Base-by-base conservation (phyloP, 2,113 vertebrate genomes). In the Pipa parva region DNA sequence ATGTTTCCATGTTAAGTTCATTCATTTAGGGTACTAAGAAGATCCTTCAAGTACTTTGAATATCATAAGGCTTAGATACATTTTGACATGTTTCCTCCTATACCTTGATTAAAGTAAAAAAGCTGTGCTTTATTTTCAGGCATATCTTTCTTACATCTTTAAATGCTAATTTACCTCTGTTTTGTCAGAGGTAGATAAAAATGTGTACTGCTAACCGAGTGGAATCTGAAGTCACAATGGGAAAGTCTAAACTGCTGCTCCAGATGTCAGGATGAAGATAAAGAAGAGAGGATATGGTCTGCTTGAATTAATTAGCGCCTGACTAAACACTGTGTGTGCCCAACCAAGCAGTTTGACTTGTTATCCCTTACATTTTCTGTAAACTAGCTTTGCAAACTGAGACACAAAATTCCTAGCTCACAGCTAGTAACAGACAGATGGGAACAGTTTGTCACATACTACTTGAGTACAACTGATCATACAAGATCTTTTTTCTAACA, bases 271-370 rank as follows among this genome's bases (percentile, higher is more conserved):
- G 13, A 48, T 54, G 15, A 45, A 70, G 66, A 70, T 70, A 61
- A 70, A 54, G 57, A 25, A 24, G 54, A 67, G 58, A 51, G 64
- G 58, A 70, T 70, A 61, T 61, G 66, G 66, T 70, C 58, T 70
- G 58, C 58, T 70, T 70, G 58, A 70, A 70, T 70, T 61, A 70
- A 70, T 70, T 70, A 70, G 58, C 31, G 57, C 54, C 55, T 67
- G 66, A 54, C 33, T 70, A 45, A 70, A 70, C 58, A 59, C 48
- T 28, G 49, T 69, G 57, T 70, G 66, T 48, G 54, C 49, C 66
- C 66, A 70, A 67, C 20, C 64, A 58, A 50, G 64, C 24, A 50
- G 39, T 29, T 25, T 4, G 18, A 24, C 24, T 54, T 26, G 33
- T 70, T 61, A 70, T 70, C 66, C 66, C 48, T 22, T 48, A 13